phyloP scores from a whole-genome alignment of 2,797 vertebrate species.

The Chelonia mydas region DNA sequence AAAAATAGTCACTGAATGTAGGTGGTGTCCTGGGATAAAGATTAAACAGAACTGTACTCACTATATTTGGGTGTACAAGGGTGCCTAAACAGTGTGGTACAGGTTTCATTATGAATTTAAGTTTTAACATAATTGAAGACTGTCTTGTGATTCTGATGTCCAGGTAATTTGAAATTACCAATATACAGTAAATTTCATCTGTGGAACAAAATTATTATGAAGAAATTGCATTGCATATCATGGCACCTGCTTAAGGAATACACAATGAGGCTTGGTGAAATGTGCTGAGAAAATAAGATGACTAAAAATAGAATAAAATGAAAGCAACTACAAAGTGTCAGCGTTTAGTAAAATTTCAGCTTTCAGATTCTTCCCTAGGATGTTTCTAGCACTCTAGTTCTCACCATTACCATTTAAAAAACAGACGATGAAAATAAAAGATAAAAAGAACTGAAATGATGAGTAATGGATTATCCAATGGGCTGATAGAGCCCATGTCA shows the following conservation, averaged over 20 bases:
- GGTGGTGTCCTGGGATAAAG: not conserved
- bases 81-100: not conserved
- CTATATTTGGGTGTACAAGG: not conserved
- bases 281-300: not conserved
- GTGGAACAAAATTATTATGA: not conserved
- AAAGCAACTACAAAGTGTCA: not conserved
- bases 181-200: not conserved
- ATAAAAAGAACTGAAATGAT: not conserved
- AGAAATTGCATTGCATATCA: not conserved
- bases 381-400: not conserved
- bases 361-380: not conserved
- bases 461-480: no score
- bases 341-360: not conserved
- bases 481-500: no score
- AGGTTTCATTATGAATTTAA: slow-evolving; percentile 8
- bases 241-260: not conserved
- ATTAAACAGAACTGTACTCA: not conserved
- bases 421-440: not conserved
- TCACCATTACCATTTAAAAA: not conserved
- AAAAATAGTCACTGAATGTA: not conserved
- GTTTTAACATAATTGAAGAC: not conserved
- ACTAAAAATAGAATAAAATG: not conserved
- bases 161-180: not conserved
- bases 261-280: not conserved
- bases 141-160: not conserved